A percentile compares a stretch with the other conserved stretches of the same genome.
Evolutionary conservation across 2,797 vertebrate genomes (phyloP).

Genomic region (Natrix natrix): DNA sequence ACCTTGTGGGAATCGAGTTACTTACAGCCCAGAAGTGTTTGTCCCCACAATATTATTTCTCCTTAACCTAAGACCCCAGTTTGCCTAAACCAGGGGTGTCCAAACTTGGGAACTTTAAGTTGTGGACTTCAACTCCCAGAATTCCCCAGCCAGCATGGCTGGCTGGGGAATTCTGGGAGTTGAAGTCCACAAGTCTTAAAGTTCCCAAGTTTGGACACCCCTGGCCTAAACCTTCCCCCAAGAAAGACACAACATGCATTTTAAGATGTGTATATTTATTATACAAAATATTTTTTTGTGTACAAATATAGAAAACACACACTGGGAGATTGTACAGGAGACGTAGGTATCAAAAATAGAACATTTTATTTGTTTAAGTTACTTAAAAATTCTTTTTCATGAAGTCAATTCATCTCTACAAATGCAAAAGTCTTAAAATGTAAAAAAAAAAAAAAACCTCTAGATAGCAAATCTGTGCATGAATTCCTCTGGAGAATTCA

Average conservation of each 20-base stretch:
- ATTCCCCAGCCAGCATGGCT: no score
- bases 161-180: no score
- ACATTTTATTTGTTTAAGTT: background rate
- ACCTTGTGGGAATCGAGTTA: background rate
- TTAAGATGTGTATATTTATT: slow-evolving; percentile 18
- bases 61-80: background rate
- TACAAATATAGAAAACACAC: background rate
- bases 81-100: background rate
- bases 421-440: background rate
- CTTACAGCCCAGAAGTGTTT: background rate
- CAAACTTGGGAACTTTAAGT: no score
- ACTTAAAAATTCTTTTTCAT: background rate
- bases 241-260: background rate
- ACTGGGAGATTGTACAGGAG: background rate
- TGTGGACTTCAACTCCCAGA: no score
- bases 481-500: background rate
- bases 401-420: background rate
- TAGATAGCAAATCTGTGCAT: background rate
- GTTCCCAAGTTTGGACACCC: no score
- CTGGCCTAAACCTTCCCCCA: background rate
- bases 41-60: background rate
- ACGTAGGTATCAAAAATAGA: slow-evolving; percentile 24
- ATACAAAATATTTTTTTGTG: slow-evolving; percentile 10
- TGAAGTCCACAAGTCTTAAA: no score
- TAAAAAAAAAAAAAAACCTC: background rate